A percentile compares a stretch with the other conserved stretches of the same genome.
These are phyloP conservation scores for Oegoconia quadripuncta DNA, from an alignment of 2,888 invertebrate species.

Conservation along the genomic window DNA sequence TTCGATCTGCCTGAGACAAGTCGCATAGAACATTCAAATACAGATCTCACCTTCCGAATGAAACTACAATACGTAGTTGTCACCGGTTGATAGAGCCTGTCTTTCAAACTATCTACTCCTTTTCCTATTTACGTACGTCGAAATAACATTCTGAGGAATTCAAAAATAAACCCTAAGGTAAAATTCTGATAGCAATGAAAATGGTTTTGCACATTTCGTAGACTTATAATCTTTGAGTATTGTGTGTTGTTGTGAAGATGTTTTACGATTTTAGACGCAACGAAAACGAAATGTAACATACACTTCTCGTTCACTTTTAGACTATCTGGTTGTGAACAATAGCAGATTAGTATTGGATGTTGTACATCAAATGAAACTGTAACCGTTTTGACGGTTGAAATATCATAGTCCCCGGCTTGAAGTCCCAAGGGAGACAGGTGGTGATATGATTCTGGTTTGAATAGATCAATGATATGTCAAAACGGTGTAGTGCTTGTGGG, in stretches of 20 bases:
- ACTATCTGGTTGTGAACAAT: background rate
- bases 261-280: conserved; percentile 21
- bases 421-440: conserved; percentile 49
- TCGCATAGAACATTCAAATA: conserved; percentile 52
- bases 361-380: conserved; percentile 7
- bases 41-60: conserved; percentile 65
- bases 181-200: too few species aligned
- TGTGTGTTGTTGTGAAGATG: conserved; percentile 20
- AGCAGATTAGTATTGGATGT: conserved; percentile 17
- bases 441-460: conserved; percentile 63
- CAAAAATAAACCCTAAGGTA: background rate
- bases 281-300: conserved; percentile 13
- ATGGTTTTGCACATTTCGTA: background rate
- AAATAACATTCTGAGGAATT: background rate
- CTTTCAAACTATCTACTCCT: conserved; percentile 65
- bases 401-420: conserved; percentile 34
- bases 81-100: conserved; percentile 74
- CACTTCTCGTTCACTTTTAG: conserved; percentile 22
- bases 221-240: conserved; percentile 23
- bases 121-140: conserved; percentile 5
- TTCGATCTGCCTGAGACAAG: conserved; percentile 54
- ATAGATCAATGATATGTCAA: conserved; percentile 76
- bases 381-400: conserved; percentile 23
- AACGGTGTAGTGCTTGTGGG: conserved; percentile 71
- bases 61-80: conserved; percentile 76